Evolutionary conservation across 2,797 vertebrate species (phyloP), one percentile per base, ranked within the genome.

Genomic region (Hoplostethus mediterraneus): DNA sequence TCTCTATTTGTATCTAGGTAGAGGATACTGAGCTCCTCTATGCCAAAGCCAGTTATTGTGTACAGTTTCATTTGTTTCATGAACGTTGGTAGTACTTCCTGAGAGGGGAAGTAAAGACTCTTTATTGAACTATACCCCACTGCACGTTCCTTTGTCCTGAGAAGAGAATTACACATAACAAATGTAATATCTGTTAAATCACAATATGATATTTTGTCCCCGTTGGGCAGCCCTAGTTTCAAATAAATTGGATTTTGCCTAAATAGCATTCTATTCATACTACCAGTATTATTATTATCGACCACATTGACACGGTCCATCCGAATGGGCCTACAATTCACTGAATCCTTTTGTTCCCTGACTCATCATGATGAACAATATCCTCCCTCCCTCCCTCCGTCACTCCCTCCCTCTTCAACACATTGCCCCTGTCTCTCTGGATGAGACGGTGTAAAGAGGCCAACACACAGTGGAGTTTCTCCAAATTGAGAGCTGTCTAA

Each of bases 381-480:
- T 36, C 73, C 28, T 31, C 31, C 40, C 49, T 59, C 68, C 12
- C 52, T 17, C 12, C 60, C 65, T 60, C 33, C 21, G 21, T 21
- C 21, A 21, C 21, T 21, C 21, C 21, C 21, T 21, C 21, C 21
- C 21, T 21, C 21, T 21, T 21, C 21, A 21, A 61, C 73, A 60
- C 63, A 40, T 17, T 12, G 49, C 71, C 74, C 65, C 47, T 6
- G 73, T 81, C 72, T 81, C 79, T 71, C 77, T 14, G 33, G 82
- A 85, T 53, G 82, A 85, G 79, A 36, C 33, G 5, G 52, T 2
- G 70, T 76, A 91, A 91, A 58, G 83, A 89, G 88, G 87, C 80
- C 87, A 89, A 79, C 80, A 85, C 90, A 86, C 88, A 81, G 83
- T 5, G 82, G 83, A 91, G 60, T 56, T 84, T 71, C 82, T 85